Evolutionary conservation across 2,797 vertebrate species (phyloP).

Genomic region (Scleropages formosus): DNA sequence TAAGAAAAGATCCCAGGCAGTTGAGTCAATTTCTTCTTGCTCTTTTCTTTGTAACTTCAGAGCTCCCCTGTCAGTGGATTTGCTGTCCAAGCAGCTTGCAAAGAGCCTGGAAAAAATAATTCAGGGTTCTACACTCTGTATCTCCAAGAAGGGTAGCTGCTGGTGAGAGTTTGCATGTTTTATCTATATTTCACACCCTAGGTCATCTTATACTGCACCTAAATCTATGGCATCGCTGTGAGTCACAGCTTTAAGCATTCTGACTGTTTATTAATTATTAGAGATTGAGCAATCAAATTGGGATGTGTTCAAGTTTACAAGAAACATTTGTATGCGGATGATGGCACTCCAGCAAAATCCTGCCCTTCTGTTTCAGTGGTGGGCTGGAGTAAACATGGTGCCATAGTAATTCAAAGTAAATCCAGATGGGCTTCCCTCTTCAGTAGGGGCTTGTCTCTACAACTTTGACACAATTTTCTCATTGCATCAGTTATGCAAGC

Average conservation of each 20-base stretch:
- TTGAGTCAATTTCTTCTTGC: not conserved
- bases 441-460: constrained; percentile 62
- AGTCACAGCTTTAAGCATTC: no score
- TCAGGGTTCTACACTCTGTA: constrained; percentile 75
- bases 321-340: constrained; percentile 1
- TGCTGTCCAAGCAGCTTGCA: constrained; percentile 76
- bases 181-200: not conserved
- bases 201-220: no score
- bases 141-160: constrained; percentile 85
- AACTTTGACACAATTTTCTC: constrained; percentile 58
- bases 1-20: not conserved
- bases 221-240: no score
- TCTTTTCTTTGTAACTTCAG: constrained; percentile 53
- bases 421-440: constrained; percentile 60
- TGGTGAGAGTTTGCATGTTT: constrained; percentile 69
- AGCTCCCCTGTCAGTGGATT: constrained; percentile 76
- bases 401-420: constrained; percentile 58
- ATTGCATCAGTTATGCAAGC: not conserved
- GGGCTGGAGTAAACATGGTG: constrained; percentile 50
- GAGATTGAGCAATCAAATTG: no score
- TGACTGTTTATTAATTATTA: no score
- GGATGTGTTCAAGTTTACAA: no score
- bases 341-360: constrained; percentile 56
- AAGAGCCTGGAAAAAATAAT: constrained; percentile 69
- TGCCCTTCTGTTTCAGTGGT: constrained; percentile 43